Evolutionary conservation across 2,797 vertebrate genomes (phyloP).

Genomic region (Hydrolagus colliei): DNA sequence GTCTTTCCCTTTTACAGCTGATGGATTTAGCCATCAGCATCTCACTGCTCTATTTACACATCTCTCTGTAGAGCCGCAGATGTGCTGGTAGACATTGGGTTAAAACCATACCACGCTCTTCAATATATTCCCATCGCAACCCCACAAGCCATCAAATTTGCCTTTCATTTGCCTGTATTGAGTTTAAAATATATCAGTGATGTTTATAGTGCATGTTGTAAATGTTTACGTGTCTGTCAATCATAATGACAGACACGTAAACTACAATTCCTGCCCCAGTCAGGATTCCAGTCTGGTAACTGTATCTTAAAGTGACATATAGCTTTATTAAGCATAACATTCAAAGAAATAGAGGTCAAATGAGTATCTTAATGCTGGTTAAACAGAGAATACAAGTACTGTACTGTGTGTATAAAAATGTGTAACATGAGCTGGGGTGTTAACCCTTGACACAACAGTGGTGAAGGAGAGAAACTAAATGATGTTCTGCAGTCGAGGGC

Average conservation of each 20-base stretch:
- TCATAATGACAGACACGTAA: neutral
- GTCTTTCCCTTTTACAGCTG: too few relatives aligned
- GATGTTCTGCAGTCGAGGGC: neutral
- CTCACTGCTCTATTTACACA: too few relatives aligned
- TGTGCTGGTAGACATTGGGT: too few relatives aligned
- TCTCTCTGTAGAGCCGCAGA: too few relatives aligned
- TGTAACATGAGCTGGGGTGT: too few relatives aligned
- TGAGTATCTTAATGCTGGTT: neutral
- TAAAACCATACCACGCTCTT: neutral
- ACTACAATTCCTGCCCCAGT: neutral
- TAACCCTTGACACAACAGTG: neutral
- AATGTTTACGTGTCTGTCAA: neutral
- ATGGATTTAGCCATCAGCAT: too few relatives aligned
- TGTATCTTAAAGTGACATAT: neutral
- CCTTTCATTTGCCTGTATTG: neutral
- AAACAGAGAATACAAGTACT: neutral
- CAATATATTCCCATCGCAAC: neutral
- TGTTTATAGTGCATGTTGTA: neutral
- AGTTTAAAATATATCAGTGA: neutral
- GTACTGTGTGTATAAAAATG: too few relatives aligned
- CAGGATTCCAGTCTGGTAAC: neutral
- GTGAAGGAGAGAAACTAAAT: neutral
- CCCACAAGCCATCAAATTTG: neutral
- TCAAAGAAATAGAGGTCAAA: neutral
- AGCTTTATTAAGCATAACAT: neutral